These are phyloP conservation scores for Enteromius mattozi DNA, from an alignment of 2,797 vertebrate species.

Conservation along the genomic window DNA sequence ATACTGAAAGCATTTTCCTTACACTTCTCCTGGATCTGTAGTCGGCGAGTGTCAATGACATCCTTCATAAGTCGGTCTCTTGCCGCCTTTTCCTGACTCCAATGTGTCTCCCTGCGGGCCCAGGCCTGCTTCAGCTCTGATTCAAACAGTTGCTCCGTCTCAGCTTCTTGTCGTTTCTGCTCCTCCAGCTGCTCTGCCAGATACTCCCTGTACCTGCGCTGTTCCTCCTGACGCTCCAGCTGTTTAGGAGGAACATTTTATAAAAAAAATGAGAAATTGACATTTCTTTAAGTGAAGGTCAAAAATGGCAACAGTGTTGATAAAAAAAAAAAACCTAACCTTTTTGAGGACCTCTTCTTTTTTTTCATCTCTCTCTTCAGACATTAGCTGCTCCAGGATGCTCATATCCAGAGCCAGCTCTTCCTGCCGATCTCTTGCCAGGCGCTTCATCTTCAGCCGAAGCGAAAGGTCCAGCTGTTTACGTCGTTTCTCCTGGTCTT, in stretches of 20 bases:
- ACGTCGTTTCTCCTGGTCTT: constrained; percentile 69
- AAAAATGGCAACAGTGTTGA: neutral
- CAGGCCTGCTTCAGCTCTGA: constrained; percentile 75
- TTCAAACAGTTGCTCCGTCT: constrained; percentile 76
- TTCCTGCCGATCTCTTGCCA: constrained; percentile 75
- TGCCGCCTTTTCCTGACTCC: constrained; percentile 73
- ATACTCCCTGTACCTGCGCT: constrained; percentile 79
- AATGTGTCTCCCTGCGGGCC: constrained; percentile 71
- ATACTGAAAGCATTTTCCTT: constrained; percentile 61
- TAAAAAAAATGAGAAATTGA: neutral
- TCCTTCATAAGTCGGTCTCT: constrained; percentile 80
- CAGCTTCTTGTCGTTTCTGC: constrained; percentile 76
- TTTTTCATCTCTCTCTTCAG: constrained; percentile 69
- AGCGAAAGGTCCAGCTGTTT: constrained; percentile 72
- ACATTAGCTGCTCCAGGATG: constrained; percentile 75
- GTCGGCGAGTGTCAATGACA: constrained; percentile 77
- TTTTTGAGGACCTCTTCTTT: constrained; percentile 76
- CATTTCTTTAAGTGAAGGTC: neutral
- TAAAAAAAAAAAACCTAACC: constrained; percentile 65
- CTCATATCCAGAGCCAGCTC: constrained; percentile 81
- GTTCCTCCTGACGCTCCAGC: constrained; percentile 80
- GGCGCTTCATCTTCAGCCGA: constrained; percentile 76
- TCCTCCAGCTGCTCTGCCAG: constrained; percentile 77
- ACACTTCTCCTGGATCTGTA: constrained; percentile 88
- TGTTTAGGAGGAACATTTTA: constrained; percentile 60